Evolutionary conservation across 2,888 invertebrate species (phyloP), one percentile per base, ranked within the genome.

Genomic region (Hirudinaria manillensis): DNA sequence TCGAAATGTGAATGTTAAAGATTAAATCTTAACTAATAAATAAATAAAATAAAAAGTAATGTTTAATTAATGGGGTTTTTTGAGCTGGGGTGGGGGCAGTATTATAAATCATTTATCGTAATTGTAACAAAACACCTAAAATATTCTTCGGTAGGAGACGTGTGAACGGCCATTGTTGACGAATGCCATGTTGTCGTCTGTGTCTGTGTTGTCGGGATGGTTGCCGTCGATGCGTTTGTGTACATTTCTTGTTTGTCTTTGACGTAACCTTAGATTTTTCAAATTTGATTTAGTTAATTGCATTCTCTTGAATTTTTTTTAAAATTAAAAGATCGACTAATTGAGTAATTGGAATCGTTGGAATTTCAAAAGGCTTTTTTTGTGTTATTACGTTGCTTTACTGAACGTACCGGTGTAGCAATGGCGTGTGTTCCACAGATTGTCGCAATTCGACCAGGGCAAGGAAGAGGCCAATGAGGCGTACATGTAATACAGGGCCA

Each of bases 391-490:
- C 10, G 45, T 16, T n/a, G n/a, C n/a, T n/a, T n/a, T 79, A 79
- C 32, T 3, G 16, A 45, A 45, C 45, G 16, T 45, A 45, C 45
- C 45, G 1, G 72, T 51, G 21, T 51, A 34, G 72, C 78, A 78
- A 36, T 34, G 24, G 7, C 45, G 36, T 13, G 78, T 77, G 76
- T 77, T 78, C 78, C 78, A 78, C 24, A 34, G 29, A 38, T 78
- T 83, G 75, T 80, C 79, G 76, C 86, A 86, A 21, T 77, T 77
- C 3, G 80, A 78, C 86, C 85, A 86, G 0, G 85, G 86, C 36
- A 86, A 78, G 51, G 78, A 78, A 21, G 80, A 78, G 6, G 81
- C 81, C 80, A 85, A 83, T 0, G 85, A 84, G 7, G 83, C 80
- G 74, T 83, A 82, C 68, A 85, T 80, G 78, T 84, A 86, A 76